phyloP scores from a whole-genome alignment of 2,797 vertebrate genomes.

The Ambastaia sidthimunki region DNA sequence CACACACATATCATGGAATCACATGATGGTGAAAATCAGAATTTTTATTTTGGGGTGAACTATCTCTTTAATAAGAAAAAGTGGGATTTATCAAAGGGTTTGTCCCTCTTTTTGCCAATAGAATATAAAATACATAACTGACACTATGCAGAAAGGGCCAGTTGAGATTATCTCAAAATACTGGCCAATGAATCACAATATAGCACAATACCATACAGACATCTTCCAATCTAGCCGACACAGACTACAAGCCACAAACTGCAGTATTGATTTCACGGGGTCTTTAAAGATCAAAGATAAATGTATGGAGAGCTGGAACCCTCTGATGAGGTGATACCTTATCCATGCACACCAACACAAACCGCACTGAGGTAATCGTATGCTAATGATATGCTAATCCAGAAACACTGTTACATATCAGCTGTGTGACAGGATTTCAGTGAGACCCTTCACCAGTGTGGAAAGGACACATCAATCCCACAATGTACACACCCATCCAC shows the following conservation, averaged over 20 bases:
- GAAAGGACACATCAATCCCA: conserved; percentile 71
- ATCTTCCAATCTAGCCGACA: not conserved
- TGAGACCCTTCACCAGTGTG: conserved; percentile 77
- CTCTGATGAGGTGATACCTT: conserved; percentile 77
- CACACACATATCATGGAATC: too few relatives aligned
- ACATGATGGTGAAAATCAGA: too few relatives aligned
- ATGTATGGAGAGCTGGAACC: conserved; percentile 34
- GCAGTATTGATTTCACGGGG: not conserved
- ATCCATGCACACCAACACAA: conserved; percentile 72
- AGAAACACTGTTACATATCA: conserved; percentile 77
- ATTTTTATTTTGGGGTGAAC: too few relatives aligned
- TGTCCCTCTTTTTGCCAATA: not conserved
- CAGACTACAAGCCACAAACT: not conserved
- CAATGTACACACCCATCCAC: not conserved
- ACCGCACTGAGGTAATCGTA: conserved; percentile 74
- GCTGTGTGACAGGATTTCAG: conserved; percentile 71
- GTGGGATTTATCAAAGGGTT: not conserved
- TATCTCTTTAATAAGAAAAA: too few relatives aligned
- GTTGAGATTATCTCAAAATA: too few relatives aligned
- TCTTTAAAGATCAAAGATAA: not conserved
- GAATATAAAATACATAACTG: too few relatives aligned
- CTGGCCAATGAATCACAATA: not conserved
- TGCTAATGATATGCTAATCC: conserved; percentile 82
- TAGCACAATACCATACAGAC: not conserved
- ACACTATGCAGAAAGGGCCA: too few relatives aligned